phyloP scores from a whole-genome alignment of 2,113 vertebrate genomes.

The Zeus faber region DNA sequence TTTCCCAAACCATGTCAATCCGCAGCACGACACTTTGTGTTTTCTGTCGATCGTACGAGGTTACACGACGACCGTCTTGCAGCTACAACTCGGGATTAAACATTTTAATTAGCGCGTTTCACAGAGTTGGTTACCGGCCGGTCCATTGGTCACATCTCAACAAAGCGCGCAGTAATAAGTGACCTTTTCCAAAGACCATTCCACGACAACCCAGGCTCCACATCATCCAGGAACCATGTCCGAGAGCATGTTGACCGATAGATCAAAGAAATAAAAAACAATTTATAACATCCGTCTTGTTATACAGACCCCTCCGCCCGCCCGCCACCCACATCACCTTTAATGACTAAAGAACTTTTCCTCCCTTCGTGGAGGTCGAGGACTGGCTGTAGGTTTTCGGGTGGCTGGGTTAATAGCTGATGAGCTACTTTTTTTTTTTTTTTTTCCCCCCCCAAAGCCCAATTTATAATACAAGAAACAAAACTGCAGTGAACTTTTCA shows the following conservation, averaged over 20 bases:
- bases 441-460: background rate
- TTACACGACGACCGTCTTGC: background rate
- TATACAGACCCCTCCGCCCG: too few species aligned
- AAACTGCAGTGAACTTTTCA: conserved; percentile 44
- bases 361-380: too few species aligned
- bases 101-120: conserved; percentile 62
- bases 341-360: too few species aligned
- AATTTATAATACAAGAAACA: background rate
- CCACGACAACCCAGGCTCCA: conserved; percentile 23
- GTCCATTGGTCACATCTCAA: conserved; percentile 63
- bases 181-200: conserved; percentile 78
- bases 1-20: too few species aligned
- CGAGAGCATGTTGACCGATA: conserved; percentile 17
- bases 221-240: conserved; percentile 14
- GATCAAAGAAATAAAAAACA: conserved; percentile 1
- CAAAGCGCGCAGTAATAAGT: conserved; percentile 57
- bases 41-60: conserved; percentile 9
- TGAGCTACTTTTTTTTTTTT: background rate
- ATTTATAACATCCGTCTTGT: background rate
- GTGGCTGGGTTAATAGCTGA: background rate
- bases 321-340: too few species aligned
- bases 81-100: conserved; percentile 34
- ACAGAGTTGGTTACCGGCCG: conserved; percentile 74
- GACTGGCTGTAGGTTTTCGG: too few species aligned
- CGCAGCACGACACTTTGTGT: too few species aligned